A percentile compares a stretch with the other conserved stretches of the same genome.
These are phyloP conservation scores for Gastracanthus pulcherrimus DNA, from an alignment of 2,888 invertebrate genomes.

Conservation along the genomic window DNA sequence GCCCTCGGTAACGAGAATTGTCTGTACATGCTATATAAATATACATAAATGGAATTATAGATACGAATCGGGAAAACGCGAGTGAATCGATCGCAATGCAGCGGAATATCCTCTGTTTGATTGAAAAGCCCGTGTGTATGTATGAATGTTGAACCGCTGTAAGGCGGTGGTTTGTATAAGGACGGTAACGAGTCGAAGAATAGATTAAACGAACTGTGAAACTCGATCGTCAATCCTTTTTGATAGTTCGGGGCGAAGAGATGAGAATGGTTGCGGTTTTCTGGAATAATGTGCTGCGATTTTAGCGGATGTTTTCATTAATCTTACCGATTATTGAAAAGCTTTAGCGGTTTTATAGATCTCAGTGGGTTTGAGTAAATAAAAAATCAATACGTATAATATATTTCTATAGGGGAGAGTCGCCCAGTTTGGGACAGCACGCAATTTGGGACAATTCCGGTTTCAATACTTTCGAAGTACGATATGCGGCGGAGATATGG, in stretches of 20 bases:
- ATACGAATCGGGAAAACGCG: not conserved
- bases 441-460: no score
- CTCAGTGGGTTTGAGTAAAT: no score
- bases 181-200: not conserved
- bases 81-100: not conserved
- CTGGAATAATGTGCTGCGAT: not conserved
- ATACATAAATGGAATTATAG: not conserved
- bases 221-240: not conserved
- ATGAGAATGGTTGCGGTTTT: not conserved
- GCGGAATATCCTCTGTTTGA: not conserved
- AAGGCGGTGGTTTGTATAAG: no score
- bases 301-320: not conserved
- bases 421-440: no score
- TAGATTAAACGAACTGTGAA: not conserved
- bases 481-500: no score
- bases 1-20: not conserved
- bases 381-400: no score
- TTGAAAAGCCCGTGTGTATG: not conserved
- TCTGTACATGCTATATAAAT: not conserved
- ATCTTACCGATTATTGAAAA: not conserved
- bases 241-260: not conserved
- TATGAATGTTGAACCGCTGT: not conserved
- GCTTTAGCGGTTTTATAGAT: not conserved
- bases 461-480: no score
- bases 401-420: no score